These are phyloP conservation scores for Sarcophaga subvicina DNA, from an alignment of 2,888 invertebrate species.

Conservation along the genomic window DNA sequence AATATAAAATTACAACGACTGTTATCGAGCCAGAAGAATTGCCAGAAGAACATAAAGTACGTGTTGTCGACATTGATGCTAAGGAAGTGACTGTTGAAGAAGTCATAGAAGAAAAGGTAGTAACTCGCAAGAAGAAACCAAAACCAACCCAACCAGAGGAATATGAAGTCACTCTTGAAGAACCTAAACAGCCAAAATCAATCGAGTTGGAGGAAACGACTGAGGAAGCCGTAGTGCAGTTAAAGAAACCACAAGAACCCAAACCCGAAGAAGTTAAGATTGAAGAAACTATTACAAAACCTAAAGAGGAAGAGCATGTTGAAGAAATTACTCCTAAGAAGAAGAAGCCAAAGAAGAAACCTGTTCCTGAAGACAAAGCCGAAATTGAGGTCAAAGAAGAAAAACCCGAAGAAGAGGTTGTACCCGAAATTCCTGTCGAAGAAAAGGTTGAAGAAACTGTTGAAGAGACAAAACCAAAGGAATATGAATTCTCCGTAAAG, in stretches of 20 bases:
- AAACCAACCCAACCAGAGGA: constrained; percentile 78
- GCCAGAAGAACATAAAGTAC: constrained; percentile 78
- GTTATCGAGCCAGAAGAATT: constrained; percentile 78
- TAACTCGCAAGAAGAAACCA: constrained; percentile 79
- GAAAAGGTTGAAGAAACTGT: constrained; percentile 52
- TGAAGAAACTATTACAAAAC: constrained; percentile 73
- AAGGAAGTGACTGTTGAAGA: constrained; percentile 77
- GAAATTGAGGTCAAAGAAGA: constrained; percentile 72
- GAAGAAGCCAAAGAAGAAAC: constrained; percentile 78
- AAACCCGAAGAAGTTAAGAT: constrained; percentile 79
- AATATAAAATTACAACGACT: constrained; percentile 79
- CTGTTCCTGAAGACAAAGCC: constrained; percentile 72
- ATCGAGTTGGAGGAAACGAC: constrained; percentile 73
- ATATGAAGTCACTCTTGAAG: constrained; percentile 74
- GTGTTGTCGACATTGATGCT: constrained; percentile 78
- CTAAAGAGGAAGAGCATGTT: constrained; percentile 68
- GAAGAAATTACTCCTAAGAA: constrained; percentile 71
- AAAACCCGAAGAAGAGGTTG: constrained; percentile 72
- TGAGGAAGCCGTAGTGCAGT: constrained; percentile 73
- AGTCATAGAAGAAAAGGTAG: constrained; percentile 78
- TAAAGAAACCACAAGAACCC: constrained; percentile 71
- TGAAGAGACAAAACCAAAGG: constrained; percentile 70
- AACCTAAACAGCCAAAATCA: constrained; percentile 70
- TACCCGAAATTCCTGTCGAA: constrained; percentile 67
- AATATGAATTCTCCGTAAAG: constrained; percentile 74